Base-by-base conservation (phyloP, 64 coral and sea anemone species). In the Anthopleura sola region DNA sequence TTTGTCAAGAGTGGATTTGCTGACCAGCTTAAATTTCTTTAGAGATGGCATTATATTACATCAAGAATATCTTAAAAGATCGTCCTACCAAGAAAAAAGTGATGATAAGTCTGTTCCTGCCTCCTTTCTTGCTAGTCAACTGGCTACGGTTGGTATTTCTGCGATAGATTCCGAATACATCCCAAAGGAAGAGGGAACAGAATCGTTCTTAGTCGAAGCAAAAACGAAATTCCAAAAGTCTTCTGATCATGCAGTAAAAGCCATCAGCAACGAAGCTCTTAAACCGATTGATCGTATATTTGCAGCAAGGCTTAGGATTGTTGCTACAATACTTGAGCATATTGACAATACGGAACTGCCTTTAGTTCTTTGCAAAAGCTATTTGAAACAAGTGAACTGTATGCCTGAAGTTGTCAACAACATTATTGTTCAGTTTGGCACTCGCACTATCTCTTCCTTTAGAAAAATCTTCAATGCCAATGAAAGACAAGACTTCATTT, bases 191-290 rank as follows among this genome's bases (percentile, higher is more conserved):
- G 40, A 83, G n/a, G 3, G 20, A 33, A 29, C 46, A 49, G 60
- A 84, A 0, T 77, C 78, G 9, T 47, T 81, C 14, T 21, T 83
- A 54, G 44, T 49, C 0, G 40, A 82, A 83, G 86, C 86, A 14
- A 93, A 88, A 69, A 14, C 26, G 53, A 88, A 75, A 37, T 93
- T 93, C 44, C 38, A 88, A 37, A 83, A 84, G 15, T 57, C 85
- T 47, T n/a, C 53, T 0, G 54, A 75, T 53, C 38, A 89, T 60
- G 87, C 87, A 55, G 88, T 81, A 12, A 85, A 88, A 81, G 85
- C 93, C 17, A 86, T 87, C 37, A 90, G 85, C 48, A 94, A 94
- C 38, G 85, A 94, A 68, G 82, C 80, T n/a, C 62, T 94, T 3
- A 60, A 55, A 32, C 29, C 47, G 2, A 54, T 15, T 6, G 88